A percentile compares a stretch with the other conserved stretches of the same genome.
Evolutionary conservation across 2,797 vertebrate species (phyloP).

Genomic region (Pangasius mekongensis): DNA sequence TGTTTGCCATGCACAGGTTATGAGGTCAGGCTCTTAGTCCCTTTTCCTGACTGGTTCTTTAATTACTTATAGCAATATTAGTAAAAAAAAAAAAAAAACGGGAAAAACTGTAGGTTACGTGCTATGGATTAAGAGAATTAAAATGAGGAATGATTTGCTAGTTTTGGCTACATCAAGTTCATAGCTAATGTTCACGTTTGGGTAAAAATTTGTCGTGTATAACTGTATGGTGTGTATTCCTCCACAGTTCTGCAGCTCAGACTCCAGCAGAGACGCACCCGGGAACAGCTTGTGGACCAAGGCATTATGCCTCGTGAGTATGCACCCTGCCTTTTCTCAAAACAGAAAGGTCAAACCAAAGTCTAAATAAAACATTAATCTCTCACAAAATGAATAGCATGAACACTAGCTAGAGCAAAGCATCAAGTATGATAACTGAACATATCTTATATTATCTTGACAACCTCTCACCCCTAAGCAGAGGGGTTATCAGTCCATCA

Average conservation of each 20-base stretch:
- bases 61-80: background rate
- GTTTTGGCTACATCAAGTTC: background rate
- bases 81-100: background rate
- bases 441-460: background rate
- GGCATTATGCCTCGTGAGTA: conserved; percentile 98
- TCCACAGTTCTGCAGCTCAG: conserved; percentile 91
- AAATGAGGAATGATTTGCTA: background rate
- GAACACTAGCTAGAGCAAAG: background rate
- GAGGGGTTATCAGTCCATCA: background rate
- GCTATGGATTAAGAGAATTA: background rate
- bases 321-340: background rate
- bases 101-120: background rate
- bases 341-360: background rate
- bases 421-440: background rate
- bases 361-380: background rate
- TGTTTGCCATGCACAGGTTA: conserved; percentile 35
- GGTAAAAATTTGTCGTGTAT: background rate
- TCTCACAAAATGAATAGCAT: background rate
- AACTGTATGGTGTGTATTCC: conserved; percentile 53
- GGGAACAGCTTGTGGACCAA: conserved; percentile 95
- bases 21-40: background rate
- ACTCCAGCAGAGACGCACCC: conserved; percentile 92
- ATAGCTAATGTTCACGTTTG: background rate
- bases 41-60: background rate
- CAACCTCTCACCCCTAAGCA: too few species aligned